Base-by-base conservation (phyloP, 2,113 vertebrate species). In the Chloroceryle aenea region DNA sequence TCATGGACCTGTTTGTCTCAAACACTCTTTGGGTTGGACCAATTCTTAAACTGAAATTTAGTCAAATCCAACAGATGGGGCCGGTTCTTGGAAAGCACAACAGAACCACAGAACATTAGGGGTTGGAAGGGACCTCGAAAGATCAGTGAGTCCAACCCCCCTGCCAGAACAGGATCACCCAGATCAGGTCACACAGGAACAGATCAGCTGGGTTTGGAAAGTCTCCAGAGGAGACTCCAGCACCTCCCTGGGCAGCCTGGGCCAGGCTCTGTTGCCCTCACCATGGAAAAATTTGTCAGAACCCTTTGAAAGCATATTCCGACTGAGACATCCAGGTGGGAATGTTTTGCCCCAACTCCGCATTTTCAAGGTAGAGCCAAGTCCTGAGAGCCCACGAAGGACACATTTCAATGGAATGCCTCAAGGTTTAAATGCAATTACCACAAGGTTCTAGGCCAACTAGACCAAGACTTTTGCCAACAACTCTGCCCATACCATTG, bases 1-100 rank as follows among this genome's bases (percentile, higher is more conserved):
- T 0, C 0, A 11, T 10, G 45, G 17, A 10, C 22, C 3, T 1
- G 8, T 53, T 40, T 36, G 30, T 40, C 50, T 84, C 42, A 56
- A 43, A 43, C 11, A 23, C 6, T 26, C 45, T 47, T 79, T 67
- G 38, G 7, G 72, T 75, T 64, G 40, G 34, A 64, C 8, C 34
- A 16, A 10, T 42, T 71, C 66, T 74, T 29, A 50, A 40, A 14
- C 8, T 1, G 2, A 71, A 82, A 27, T 52, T 38, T 6, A n/a
- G 9, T n/a, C 42, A 71, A 80, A 81, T 66, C 50, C 36, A 77
- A 48, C 72, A 50, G 56, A 27, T 2, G 22, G 30, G 30, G 25
- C 36, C n/a, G 7, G 15, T 66, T 76, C 32, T 27, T 62, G n/a
- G 32, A 55, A 42, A 78, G 73, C 32, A 48, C 52, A 45, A 45